Percentiles rank a stretch among this genome's conserved stretches.
Conservation (phyloP, 2,888 invertebrate species). For the Helobdella robusta region DNA sequence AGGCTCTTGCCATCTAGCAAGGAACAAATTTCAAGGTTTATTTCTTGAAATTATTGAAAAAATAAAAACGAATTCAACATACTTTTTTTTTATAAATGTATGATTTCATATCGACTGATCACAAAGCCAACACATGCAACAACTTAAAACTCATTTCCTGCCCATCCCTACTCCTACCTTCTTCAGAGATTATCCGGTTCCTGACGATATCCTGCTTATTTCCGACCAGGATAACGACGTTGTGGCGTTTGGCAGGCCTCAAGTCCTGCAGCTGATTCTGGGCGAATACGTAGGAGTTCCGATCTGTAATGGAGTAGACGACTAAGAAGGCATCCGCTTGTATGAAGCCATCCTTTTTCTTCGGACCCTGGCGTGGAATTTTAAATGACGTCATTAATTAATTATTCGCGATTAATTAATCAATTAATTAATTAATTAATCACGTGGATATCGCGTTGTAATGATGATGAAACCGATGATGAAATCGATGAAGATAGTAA, state of each 20-base stretch:
- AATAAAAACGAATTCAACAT: neutral
- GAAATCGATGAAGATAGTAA: neutral
- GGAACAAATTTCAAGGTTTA: too few relatives aligned
- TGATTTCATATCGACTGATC: neutral
- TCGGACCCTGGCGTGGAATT: conserved; percentile 11
- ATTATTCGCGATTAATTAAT: neutral
- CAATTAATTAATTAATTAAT: too few relatives aligned
- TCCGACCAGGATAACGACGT: conserved; percentile 81
- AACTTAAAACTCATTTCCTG: neutral
- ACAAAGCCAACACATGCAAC: neutral
- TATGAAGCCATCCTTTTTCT: neutral
- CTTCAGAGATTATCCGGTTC: conserved; percentile 68
- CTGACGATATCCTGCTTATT: conserved; percentile 86
- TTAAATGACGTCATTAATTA: neutral
- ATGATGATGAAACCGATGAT: neutral
- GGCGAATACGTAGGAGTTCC: conserved; percentile 30
- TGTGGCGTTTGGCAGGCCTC: conserved; percentile 55
- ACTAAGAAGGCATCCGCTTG: conserved; percentile 29
- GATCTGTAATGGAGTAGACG: conserved; percentile 31
- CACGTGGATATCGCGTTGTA: too few relatives aligned
- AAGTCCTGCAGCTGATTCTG: conserved; percentile 31
- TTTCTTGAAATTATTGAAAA: neutral
- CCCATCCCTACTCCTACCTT: conserved; percentile 58
- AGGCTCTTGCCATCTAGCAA: conserved; percentile 30
- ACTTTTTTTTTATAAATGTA: neutral